Evolutionary conservation across 2,797 vertebrate species (phyloP), one percentile per base, ranked within the genome.

Genomic region (Paramormyrops hopkinsi): DNA sequence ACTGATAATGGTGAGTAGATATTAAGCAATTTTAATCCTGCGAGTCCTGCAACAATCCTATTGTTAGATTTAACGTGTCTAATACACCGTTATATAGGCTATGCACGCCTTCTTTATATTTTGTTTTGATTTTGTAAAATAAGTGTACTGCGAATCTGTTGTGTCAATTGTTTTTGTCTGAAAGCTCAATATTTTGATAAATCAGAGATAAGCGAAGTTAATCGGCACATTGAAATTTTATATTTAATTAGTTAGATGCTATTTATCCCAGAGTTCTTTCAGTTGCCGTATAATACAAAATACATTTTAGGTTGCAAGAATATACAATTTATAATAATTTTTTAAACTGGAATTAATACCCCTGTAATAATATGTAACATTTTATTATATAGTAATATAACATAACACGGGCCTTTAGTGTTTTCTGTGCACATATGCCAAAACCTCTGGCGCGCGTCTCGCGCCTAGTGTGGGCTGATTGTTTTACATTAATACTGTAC

Each of bases 1-100:
- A 88, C 96, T 93, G 22, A 93, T 95, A 91, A 98, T 98, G 98
- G 98, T 99, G 96, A 98, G 97, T 93, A 79, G 22, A 88, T 90
- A 51, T 90, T 89, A 62, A 37, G 56, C 29, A 22, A 19, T 69
- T 41, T 50, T 62, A 62, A 82, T 73, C 56, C 56, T 79, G 29
- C 46, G 85, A 14, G 44, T 87, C 41, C 50, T 48, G 25, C 50
- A 79, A 14, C 59, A 73, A 4, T 2, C 46, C 65, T 51, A 1
- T 41, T 83, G 37, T 44, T 19, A 46, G 19, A 88, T 22, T 53
- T 76, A 7, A 41, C 46, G 86, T 56, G 37, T 54, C 22, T 50
- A 82, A 62, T 37, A 69, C 29, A 50, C 54, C 53, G 11, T 46
- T 19, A 73, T n/a, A 37, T 65, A 1, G 50, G 37, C 22, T 25